phyloP scores from a whole-genome alignment of 2,797 vertebrate species.

The Cephalopachus bancanus region DNA sequence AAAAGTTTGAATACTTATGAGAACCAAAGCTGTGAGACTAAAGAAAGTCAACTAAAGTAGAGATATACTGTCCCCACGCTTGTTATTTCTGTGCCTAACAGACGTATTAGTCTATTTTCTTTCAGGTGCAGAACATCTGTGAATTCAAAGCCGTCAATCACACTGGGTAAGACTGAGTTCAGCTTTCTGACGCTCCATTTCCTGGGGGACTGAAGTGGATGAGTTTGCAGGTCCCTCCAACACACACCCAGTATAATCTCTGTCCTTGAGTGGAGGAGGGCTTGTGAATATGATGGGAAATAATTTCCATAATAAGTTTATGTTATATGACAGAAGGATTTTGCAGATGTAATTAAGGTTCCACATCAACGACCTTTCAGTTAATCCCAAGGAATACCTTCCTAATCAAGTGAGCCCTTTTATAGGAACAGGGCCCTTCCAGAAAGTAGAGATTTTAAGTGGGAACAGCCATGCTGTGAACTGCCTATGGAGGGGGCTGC shows the following conservation, averaged over 20 bases:
- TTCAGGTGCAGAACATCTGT: neutral
- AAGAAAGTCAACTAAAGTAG: neutral
- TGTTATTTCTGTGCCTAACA: neutral
- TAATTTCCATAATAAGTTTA: neutral
- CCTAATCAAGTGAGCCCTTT: neutral
- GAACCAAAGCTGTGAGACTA: neutral
- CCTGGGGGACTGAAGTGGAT: neutral
- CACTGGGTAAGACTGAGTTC: slow-evolving; percentile 1
- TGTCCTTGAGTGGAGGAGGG: neutral
- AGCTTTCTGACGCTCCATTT: neutral
- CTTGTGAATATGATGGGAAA: neutral
- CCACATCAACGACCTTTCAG: slow-evolving; percentile 8
- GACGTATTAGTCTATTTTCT: neutral
- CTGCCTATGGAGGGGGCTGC: neutral
- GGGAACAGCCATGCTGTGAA: neutral
- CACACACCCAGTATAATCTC: neutral
- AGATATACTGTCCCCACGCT: neutral
- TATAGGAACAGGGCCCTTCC: neutral
- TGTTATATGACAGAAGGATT: neutral
- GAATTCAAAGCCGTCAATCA: neutral
- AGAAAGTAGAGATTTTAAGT: slow-evolving; percentile 12
- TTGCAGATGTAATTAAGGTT: neutral
- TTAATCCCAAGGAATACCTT: neutral
- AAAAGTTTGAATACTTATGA: slow-evolving; percentile 17
- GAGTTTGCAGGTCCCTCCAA: neutral